phyloP scores from a whole-genome alignment of 2,888 invertebrate genomes.

The Abrostola triplasia region DNA sequence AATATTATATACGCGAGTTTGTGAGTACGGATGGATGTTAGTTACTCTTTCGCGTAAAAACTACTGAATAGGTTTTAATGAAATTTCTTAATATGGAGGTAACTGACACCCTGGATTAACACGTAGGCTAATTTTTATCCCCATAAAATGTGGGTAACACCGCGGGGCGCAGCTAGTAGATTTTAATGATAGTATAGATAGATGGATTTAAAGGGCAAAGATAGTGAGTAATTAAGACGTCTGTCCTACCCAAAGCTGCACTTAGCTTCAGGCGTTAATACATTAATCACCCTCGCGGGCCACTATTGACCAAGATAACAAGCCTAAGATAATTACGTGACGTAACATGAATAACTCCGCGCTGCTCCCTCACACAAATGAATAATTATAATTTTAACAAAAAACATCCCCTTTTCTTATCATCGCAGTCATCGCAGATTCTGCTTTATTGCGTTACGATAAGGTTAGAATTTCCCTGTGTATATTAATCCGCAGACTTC shows the following conservation, averaged over 20 bases:
- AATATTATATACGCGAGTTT: too few relatives aligned
- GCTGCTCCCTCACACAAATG: constrained; percentile 52
- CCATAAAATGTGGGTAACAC: too few relatives aligned
- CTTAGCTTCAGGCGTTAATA: constrained; percentile 17
- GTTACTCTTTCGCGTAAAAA: too few relatives aligned
- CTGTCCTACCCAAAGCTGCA: constrained; percentile 4
- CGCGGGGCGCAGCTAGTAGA: too few relatives aligned
- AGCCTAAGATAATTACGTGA: constrained; percentile 47
- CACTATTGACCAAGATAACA: constrained; percentile 37
- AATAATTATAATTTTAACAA: constrained; percentile 59
- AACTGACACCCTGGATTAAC: too few relatives aligned
- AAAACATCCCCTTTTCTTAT: constrained; percentile 54
- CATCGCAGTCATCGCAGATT: constrained; percentile 23
- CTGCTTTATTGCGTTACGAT: constrained; percentile 8
- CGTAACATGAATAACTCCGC: constrained; percentile 45
- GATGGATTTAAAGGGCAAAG: too few relatives aligned
- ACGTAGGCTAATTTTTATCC: too few relatives aligned
- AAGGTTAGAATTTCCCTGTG: constrained; percentile 35
- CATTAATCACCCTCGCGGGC: constrained; percentile 11
- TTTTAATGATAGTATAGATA: too few relatives aligned
- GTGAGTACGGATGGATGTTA: too few relatives aligned
- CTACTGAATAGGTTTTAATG: too few relatives aligned
- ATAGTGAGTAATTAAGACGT: too few relatives aligned
- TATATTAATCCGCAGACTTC: constrained; percentile 31
- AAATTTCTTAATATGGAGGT: too few relatives aligned